Evolutionary conservation across 2,888 invertebrate species (phyloP).

Genomic region (Callinectes sapidus): DNA sequence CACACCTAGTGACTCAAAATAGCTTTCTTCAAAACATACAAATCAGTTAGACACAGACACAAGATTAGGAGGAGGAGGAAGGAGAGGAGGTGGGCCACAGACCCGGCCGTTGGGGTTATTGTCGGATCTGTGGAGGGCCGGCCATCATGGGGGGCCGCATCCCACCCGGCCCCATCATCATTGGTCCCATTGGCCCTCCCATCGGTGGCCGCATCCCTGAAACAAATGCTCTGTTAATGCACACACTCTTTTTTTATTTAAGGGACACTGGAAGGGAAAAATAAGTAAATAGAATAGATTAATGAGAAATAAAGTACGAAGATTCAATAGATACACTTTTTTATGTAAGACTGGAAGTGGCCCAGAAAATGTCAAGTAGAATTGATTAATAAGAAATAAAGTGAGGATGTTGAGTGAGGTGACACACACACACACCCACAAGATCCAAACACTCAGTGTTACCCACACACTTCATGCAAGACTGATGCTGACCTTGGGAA

Average conservation of each 20-base stretch:
- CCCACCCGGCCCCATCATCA: conserved; percentile 75
- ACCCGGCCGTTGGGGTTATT: not conserved
- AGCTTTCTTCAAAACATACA: not conserved
- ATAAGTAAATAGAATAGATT: no score
- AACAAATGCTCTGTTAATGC: not conserved
- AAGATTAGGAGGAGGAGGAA: not conserved
- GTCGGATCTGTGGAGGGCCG: conserved; percentile 70
- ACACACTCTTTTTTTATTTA: no score
- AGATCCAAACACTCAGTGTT: not conserved
- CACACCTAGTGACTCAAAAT: not conserved
- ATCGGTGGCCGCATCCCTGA: conserved; percentile 73
- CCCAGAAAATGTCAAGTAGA: no score
- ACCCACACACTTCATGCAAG: not conserved
- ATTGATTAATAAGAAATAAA: no score
- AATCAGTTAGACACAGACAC: not conserved
- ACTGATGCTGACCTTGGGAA: no score
- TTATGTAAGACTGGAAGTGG: no score
- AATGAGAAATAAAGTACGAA: no score
- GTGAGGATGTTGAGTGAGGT: not conserved
- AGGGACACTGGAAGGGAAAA: no score
- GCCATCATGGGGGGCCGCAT: conserved; percentile 73
- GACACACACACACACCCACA: no score
- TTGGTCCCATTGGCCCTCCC: conserved; percentile 75
- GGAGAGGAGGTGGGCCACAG: not conserved
- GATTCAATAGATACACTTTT: no score